Evolutionary conservation across 1,140 invertebrate species (phyloP).

Genomic region (Rhagoletis pomonella): DNA sequence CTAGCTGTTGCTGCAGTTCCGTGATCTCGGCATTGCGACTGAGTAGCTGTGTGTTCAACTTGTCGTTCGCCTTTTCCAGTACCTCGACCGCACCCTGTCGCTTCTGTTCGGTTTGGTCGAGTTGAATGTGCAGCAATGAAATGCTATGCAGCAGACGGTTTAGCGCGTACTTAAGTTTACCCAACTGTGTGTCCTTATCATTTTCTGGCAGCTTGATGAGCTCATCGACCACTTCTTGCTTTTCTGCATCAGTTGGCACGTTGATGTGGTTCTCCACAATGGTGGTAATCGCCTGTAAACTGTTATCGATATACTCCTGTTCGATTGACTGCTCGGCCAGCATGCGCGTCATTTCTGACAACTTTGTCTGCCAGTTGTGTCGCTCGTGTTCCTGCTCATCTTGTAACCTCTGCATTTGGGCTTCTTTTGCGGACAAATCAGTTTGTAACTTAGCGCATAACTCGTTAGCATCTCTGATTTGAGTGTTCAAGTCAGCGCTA

Average conservation of each 20-base stretch:
- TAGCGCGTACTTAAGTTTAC: conserved; percentile 5
- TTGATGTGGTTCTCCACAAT: conserved; percentile 54
- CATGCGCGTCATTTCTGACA: conserved; percentile 32
- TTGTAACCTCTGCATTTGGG: conserved; percentile 7
- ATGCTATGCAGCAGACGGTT: conserved; percentile 31
- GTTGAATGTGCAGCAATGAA: conserved; percentile 21
- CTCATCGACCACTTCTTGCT: conserved; percentile 3
- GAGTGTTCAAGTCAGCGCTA: conserved; percentile 7
- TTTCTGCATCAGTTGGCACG: neutral
- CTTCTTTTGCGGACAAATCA: conserved; percentile 51
- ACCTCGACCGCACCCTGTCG: conserved; percentile 12
- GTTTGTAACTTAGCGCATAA: conserved; percentile 52
- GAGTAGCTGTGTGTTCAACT: conserved; percentile 54
- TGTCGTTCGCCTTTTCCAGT: conserved; percentile 60
- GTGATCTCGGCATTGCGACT: conserved; percentile 49
- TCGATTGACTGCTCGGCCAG: conserved; percentile 6
- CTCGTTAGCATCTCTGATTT: conserved; percentile 34
- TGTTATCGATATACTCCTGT: conserved; percentile 21
- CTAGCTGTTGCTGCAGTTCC: conserved; percentile 50
- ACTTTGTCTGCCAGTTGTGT: conserved; percentile 48
- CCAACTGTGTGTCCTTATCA: neutral
- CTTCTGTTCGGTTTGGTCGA: conserved; percentile 43
- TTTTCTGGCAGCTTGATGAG: conserved; percentile 9
- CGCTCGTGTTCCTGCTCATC: conserved; percentile 54
- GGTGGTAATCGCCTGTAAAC: conserved; percentile 24